phyloP scores from a whole-genome alignment of 2,113 vertebrate genomes.

The Mobula hypostoma region DNA sequence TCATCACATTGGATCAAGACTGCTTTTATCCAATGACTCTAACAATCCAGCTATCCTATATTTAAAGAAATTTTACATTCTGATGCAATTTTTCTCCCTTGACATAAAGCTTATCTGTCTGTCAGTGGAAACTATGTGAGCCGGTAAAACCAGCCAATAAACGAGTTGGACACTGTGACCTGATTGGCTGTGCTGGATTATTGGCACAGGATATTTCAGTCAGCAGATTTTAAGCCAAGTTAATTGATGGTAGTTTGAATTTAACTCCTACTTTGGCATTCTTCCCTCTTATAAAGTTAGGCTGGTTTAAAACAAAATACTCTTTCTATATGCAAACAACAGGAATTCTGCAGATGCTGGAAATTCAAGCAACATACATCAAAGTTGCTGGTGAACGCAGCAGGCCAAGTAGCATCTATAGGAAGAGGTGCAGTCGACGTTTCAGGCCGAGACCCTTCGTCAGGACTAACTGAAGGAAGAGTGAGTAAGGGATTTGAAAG shows the following conservation, averaged over 20 bases:
- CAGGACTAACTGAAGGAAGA: too few species aligned
- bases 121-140: too few species aligned
- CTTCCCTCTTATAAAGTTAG: not conserved
- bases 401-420: too few species aligned
- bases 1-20: not conserved
- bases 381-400: too few species aligned
- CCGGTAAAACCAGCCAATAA: not conserved
- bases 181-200: not conserved
- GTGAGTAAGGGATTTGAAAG: too few species aligned
- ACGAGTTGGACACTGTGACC: not conserved
- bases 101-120: not conserved
- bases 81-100: not conserved
- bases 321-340: too few species aligned
- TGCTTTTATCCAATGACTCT: not conserved
- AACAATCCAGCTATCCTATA: not conserved
- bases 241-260: not conserved
- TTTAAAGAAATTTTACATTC: not conserved
- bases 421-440: too few species aligned
- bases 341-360: too few species aligned
- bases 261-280: not conserved
- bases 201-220: not conserved
- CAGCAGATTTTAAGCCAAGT: constrained; percentile 2
- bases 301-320: not conserved
- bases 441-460: too few species aligned
- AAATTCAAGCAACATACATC: too few species aligned